Percentiles rank a stretch among this genome's conserved stretches.
Conservation (phyloP, 2,888 invertebrate species). For the Patella ulyssiponensis region DNA sequence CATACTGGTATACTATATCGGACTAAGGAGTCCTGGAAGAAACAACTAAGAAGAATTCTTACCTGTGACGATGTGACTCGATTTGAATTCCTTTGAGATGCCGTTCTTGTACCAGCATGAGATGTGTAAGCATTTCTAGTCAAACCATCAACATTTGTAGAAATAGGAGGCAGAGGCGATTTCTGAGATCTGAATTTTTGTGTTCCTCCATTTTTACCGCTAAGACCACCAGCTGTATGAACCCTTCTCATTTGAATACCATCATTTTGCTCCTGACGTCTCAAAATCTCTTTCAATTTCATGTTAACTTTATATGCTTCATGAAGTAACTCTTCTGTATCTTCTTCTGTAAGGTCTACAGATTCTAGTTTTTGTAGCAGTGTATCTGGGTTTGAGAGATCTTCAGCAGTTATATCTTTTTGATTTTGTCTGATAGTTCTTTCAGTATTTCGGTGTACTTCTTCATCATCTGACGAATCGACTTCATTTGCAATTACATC, state of each 20-base stretch:
- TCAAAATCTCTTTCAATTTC: slow-evolving; percentile 52
- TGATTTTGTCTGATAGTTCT: too few relatives aligned
- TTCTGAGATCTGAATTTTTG: background rate
- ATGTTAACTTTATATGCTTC: slow-evolving; percentile 60
- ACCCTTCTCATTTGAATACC: slow-evolving; percentile 1
- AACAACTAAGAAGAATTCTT: too few relatives aligned
- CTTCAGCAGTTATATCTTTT: slow-evolving; percentile 9
- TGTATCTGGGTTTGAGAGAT: slow-evolving; percentile 50
- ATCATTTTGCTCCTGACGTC: slow-evolving; percentile 39
- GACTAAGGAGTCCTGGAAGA: too few relatives aligned
- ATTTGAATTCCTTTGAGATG: background rate
- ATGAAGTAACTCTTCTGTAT: slow-evolving; percentile 56
- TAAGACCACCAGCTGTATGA: background rate
- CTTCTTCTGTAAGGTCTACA: slow-evolving; percentile 57
- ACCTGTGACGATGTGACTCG: background rate
- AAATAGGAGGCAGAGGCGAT: background rate
- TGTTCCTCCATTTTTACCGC: background rate
- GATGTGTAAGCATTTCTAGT: background rate
- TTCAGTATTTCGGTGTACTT: too few relatives aligned
- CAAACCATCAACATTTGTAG: background rate
- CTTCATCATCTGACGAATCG: too few relatives aligned
- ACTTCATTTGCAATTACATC: too few relatives aligned
- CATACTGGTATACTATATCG: too few relatives aligned
- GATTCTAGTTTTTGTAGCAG: slow-evolving; percentile 51
- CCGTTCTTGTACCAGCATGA: background rate